Evolutionary conservation across 2,888 invertebrate species (phyloP).

Genomic region (Cremastobaeus sp.): DNA sequence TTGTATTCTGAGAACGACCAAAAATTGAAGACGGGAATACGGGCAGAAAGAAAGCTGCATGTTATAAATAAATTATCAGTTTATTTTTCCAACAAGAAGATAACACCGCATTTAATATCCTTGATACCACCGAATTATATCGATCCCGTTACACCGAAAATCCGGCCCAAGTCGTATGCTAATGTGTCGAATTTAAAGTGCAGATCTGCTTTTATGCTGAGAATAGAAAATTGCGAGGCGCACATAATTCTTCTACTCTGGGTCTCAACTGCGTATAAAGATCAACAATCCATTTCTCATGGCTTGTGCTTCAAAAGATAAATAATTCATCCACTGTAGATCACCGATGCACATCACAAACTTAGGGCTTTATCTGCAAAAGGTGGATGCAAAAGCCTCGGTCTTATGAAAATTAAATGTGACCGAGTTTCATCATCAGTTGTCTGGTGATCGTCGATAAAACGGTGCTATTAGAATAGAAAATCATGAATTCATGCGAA

Average conservation of each 20-base stretch:
- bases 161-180: too few relatives aligned
- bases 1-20: conserved; percentile 11
- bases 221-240: conserved; percentile 30
- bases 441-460: conserved; percentile 40
- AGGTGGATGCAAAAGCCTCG: conserved; percentile 32
- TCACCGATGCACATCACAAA: conserved; percentile 47
- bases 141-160: too few relatives aligned
- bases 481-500: too few relatives aligned
- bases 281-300: conserved; percentile 43
- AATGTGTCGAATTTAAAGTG: too few relatives aligned
- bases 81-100: too few relatives aligned
- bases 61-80: too few relatives aligned
- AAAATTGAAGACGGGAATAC: too few relatives aligned
- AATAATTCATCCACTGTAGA: conserved; percentile 51
- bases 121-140: too few relatives aligned
- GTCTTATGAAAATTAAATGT: conserved; percentile 6
- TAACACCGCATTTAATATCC: too few relatives aligned
- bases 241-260: conserved; percentile 38
- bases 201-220: too few relatives aligned
- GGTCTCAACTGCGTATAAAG: conserved; percentile 52
- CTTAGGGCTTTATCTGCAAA: conserved; percentile 42
- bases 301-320: conserved; percentile 34
- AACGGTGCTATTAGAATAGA: too few relatives aligned
- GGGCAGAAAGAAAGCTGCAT: too few relatives aligned
- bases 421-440: conserved; percentile 36